A percentile compares a stretch with the other conserved stretches of the same genome.
Conservation (phyloP, 2,888 invertebrate species). For the Conistra vaccinii region DNA sequence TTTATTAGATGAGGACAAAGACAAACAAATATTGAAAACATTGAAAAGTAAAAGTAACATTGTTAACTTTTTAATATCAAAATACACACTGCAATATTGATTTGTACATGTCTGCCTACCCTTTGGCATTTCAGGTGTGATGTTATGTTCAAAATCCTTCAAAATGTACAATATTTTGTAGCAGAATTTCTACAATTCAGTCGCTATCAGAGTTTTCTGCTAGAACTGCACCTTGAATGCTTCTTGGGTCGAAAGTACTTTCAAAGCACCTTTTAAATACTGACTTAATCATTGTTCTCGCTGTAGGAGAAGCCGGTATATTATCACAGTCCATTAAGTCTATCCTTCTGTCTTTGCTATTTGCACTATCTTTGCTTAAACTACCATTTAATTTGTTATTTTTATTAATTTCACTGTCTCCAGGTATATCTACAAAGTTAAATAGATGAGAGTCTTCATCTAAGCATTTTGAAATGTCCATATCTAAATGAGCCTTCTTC, state of each 20-base stretch:
- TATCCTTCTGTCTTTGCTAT: slow-evolving; percentile 49
- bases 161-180: slow-evolving; percentile 20
- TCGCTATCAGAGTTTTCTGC: slow-evolving; percentile 94
- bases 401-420: slow-evolving; percentile 64
- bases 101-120: neutral
- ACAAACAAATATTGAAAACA: neutral
- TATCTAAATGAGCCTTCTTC: slow-evolving; percentile 84
- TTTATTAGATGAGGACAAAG: neutral
- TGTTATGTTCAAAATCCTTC: neutral
- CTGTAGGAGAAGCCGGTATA: slow-evolving; percentile 91
- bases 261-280: slow-evolving; percentile 94
- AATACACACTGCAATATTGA: slow-evolving; percentile 3
- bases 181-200: slow-evolving; percentile 59
- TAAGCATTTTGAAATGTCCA: slow-evolving; percentile 82
- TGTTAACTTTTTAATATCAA: slow-evolving; percentile 33
- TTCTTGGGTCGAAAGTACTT: slow-evolving; percentile 92
- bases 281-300: slow-evolving; percentile 90
- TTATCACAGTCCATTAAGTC: slow-evolving; percentile 84
- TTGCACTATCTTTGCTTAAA: slow-evolving; percentile 57
- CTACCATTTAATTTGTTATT: slow-evolving; percentile 65
- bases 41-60: slow-evolving; percentile 15
- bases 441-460: slow-evolving; percentile 89
- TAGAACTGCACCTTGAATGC: slow-evolving; percentile 91
- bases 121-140: neutral
- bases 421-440: slow-evolving; percentile 86